Evolutionary conservation across 92 coral and sea anemone genomes (phyloP), one percentile per base, ranked within the genome.

Genomic region (Galaxea fascicularis): DNA sequence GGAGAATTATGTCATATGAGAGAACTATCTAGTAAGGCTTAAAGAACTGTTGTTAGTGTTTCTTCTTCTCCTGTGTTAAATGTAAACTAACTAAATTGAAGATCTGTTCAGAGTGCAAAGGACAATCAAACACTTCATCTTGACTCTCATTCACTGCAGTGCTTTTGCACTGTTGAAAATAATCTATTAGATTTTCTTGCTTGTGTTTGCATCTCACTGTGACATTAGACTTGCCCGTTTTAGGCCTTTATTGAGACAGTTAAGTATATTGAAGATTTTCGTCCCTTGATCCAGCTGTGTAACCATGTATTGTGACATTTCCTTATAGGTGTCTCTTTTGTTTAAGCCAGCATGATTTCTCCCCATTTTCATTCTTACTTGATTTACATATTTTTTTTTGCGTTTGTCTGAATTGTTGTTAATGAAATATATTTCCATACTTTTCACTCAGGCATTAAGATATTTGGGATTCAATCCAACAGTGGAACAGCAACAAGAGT

Each of bases 401-500:
- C 26, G 35, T 20, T 44, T 74, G 74, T 51, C 28, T 13, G 47
- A 15, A 17, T 53, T 0, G 0, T 16, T 20, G 79, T 16, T 29
- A 15, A 4, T 17, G 8, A 30, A 21, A 60, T 15, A 3, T 75
- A 11, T 69, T 70, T 72, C 54, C 25, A 15, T 29, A 1, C 24
- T 18, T 21, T 54, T 65, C n/a, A 29, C 78, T n/a, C 69, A 94
- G 98, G 99, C 99, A 15, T 85, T 97, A 63, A 87, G 94, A 25
- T 97, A 97, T 82, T 86, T 97, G 74, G 99, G 99, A 14, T 91
- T 94, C 65, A 75, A 91, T 29, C 98, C 98, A n/a, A 87, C 99
- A 14, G 93, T 90, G 26, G 96, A 91, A 25, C 95, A 97, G 47
- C 98, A 95, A 73, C 85, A 82, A 71, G 92, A 93, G 51, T 88